These are phyloP conservation scores for Malurus splendens DNA, from an alignment of 2,797 vertebrate species.

Conservation along the genomic window DNA sequence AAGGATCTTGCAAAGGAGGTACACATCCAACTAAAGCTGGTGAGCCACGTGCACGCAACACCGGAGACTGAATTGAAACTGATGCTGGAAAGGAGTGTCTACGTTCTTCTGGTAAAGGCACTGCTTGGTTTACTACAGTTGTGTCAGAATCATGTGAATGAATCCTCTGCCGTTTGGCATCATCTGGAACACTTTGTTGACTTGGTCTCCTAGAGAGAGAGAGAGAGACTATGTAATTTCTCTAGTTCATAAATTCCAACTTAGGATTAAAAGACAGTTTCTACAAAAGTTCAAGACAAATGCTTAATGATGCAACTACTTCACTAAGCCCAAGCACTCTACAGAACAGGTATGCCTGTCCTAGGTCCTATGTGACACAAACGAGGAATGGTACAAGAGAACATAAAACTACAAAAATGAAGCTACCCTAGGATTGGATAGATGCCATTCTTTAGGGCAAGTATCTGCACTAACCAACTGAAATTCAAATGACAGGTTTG, in stretches of 20 bases:
- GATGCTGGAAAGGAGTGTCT: constrained; percentile 37
- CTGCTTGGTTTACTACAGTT: constrained; percentile 42
- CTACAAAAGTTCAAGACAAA: background rate
- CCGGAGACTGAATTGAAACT: constrained; percentile 1
- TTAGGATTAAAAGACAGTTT: background rate
- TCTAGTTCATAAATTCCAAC: background rate
- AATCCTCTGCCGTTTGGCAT: constrained; percentile 82
- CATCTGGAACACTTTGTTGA: constrained; percentile 56
- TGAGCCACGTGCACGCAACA: background rate
- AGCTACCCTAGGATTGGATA: background rate
- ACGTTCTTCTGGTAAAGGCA: constrained; percentile 67
- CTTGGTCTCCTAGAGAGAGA: constrained; percentile 74
- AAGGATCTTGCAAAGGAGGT: constrained; percentile 54
- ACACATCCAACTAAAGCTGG: constrained; percentile 41
- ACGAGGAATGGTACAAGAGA: background rate
- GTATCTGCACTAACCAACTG: background rate
- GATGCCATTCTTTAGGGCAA: background rate
- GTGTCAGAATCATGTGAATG: constrained; percentile 54
- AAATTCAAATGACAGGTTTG: background rate
- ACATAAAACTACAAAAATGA: background rate
- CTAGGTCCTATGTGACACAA: background rate
- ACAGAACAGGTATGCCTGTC: background rate
- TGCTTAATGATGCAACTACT: background rate
- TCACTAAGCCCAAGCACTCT: background rate
- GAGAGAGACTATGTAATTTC: background rate